Evolutionary conservation across 2,888 invertebrate genomes (phyloP), one percentile per base, ranked within the genome.

Genomic region (Polyploca ridens): DNA sequence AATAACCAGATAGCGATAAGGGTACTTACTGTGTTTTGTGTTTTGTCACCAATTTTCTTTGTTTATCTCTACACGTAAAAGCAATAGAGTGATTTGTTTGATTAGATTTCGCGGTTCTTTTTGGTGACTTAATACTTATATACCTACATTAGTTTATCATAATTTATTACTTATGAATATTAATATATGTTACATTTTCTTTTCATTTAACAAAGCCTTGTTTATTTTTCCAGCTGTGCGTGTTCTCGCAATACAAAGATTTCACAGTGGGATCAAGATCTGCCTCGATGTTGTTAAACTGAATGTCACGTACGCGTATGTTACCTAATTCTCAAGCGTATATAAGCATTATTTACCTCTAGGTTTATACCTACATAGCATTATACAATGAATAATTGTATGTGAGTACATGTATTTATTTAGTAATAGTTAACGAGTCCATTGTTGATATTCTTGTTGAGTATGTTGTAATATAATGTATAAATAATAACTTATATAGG

Each of bases 231-330:
- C 95, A 98, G 98, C 97, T 98, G 78, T 97, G 97, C 79, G 98
- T 98, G 68, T 98, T 98, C 90, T 98, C 98, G 65, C 98, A 98
- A 88, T 98, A 98, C 90, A 98, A 98, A 95, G 98, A 98, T 95
- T 98, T 98, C 90, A 97, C 97, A 70, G 97, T 97, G 79, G 97
- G 97, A 77, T 97, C 96, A 81, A 96, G 96, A 88, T 96, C 96
- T 80, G 95, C 96, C 75, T 97, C 96, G 73, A 96, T 96, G 83
- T 91, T 96, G 82, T 95, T 95, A 70, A 95, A 95, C 87, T 95
- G 83, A 88, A 73, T 70, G 66, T 71, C 70, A 73, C 63, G 63
- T 67, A 64, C 71, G 65, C 70, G n/a, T 19, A 71, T 78, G 81
- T 79, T 81, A 81, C 72, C 74, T 76, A 76, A 76, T 77, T 80